These are phyloP conservation scores for Eucidaris tribuloides DNA, from an alignment of 35 echinoderm and acorn worm genomes.

Conservation along the genomic window DNA sequence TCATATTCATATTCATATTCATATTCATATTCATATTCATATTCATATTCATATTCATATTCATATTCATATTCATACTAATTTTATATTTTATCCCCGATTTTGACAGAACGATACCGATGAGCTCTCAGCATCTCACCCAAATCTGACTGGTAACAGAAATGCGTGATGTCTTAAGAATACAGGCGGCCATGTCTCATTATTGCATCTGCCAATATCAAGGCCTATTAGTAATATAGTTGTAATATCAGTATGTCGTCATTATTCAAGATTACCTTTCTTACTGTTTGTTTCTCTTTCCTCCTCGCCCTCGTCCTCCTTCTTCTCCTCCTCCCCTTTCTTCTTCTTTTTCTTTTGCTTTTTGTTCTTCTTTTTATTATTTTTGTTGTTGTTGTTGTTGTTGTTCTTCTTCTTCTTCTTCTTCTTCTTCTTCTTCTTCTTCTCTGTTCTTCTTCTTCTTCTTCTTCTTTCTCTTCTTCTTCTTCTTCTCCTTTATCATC, in stretches of 20 bases:
- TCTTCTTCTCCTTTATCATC: neutral
- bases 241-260: too few species aligned
- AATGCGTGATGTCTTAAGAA: neutral
- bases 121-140: too few species aligned
- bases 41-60: too few species aligned
- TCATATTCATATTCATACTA: too few species aligned
- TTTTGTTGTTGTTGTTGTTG: too few species aligned
- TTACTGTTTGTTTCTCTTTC: neutral
- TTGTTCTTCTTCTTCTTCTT: conserved; percentile 15
- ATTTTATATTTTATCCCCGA: too few species aligned
- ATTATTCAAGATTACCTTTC: neutral
- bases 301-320: conserved; percentile 15
- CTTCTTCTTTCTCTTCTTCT: conserved; percentile 26
- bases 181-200: neutral
- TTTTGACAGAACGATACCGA: too few species aligned
- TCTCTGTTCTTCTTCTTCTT: conserved; percentile 29
- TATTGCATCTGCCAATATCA: neutral
- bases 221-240: neutral
- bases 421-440: conserved; percentile 26
- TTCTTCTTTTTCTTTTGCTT: conserved; percentile 37
- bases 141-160: neutral
- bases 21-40: too few species aligned
- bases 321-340: conserved; percentile 25
- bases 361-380: too few species aligned
- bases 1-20: too few species aligned